These are phyloP conservation scores for Odontomachus brunneus DNA, from an alignment of 1,140 invertebrate species.

Conservation along the genomic window DNA sequence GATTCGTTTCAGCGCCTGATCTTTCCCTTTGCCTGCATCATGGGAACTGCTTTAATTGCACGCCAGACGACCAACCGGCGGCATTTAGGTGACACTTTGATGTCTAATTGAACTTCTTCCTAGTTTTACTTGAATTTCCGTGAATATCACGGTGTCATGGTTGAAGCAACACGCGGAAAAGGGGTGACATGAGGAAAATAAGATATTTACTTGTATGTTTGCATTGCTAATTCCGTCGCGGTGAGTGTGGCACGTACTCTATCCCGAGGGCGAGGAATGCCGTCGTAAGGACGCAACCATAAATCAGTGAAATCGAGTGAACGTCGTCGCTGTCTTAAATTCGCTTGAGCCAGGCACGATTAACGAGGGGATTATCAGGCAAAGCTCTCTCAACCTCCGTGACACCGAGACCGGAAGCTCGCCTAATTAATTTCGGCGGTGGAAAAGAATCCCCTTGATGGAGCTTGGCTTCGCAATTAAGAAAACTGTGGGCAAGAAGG, in stretches of 20 bases:
- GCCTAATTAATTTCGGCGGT: constrained; percentile 68
- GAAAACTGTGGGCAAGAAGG: constrained; percentile 50
- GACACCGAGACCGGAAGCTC: constrained; percentile 64
- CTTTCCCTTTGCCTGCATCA: too few species aligned
- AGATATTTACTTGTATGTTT: not conserved
- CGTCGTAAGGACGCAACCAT: not conserved
- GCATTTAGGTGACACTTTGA: too few species aligned
- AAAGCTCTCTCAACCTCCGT: constrained; percentile 59
- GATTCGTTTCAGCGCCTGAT: too few species aligned
- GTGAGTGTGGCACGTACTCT: not conserved
- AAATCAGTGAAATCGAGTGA: constrained; percentile 43
- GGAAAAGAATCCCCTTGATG: constrained; percentile 67
- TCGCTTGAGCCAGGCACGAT: constrained; percentile 47
- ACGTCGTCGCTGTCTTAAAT: constrained; percentile 24
- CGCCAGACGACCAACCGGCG: not conserved
- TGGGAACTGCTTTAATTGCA: not conserved
- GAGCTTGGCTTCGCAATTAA: constrained; percentile 67
- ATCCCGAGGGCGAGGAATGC: not conserved
- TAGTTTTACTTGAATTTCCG: too few species aligned
- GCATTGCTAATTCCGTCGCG: not conserved
- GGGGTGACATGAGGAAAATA: too few species aligned
- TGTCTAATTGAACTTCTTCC: too few species aligned
- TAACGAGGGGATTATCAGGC: constrained; percentile 64
- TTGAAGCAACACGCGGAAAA: too few species aligned
- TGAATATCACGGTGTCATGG: too few species aligned